Conservation (phyloP, 1,140 invertebrate genomes). For the Eufriesea mexicana region DNA sequence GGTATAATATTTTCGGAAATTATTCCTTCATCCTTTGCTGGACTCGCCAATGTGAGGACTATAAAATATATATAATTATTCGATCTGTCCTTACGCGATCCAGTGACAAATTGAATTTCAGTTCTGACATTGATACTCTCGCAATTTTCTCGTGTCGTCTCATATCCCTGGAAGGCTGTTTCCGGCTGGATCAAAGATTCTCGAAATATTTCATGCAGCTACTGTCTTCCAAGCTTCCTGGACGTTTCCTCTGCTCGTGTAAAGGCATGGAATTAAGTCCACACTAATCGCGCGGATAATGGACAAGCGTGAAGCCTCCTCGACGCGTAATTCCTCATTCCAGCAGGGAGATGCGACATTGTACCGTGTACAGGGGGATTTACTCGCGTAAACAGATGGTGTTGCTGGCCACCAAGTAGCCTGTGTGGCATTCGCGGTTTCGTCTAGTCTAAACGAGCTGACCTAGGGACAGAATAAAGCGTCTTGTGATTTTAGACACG, state of each 20-base stretch:
- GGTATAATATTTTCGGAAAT: too few species aligned
- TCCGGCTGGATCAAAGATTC: too few species aligned
- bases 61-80: too few species aligned
- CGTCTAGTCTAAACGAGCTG: background rate
- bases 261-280: background rate
- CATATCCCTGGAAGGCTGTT: too few species aligned
- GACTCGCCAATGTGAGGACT: too few species aligned
- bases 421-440: background rate
- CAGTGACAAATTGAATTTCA: too few species aligned
- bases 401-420: conserved; percentile 6
- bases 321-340: conserved; percentile 26
- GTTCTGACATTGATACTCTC: too few species aligned
- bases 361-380: conserved; percentile 11
- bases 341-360: background rate
- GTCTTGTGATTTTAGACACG: background rate
- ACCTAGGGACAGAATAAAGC: background rate
- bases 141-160: too few species aligned
- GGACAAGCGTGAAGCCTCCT: background rate
- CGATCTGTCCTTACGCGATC: too few species aligned
- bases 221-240: background rate
- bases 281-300: background rate
- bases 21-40: too few species aligned
- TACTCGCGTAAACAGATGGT: conserved; percentile 23
- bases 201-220: background rate
- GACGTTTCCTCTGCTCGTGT: too few species aligned